A percentile compares a stretch with the other conserved stretches of the same genome.
phyloP scores from a whole-genome alignment of 2,113 vertebrate genomes.

The Corythornis cristatus region DNA sequence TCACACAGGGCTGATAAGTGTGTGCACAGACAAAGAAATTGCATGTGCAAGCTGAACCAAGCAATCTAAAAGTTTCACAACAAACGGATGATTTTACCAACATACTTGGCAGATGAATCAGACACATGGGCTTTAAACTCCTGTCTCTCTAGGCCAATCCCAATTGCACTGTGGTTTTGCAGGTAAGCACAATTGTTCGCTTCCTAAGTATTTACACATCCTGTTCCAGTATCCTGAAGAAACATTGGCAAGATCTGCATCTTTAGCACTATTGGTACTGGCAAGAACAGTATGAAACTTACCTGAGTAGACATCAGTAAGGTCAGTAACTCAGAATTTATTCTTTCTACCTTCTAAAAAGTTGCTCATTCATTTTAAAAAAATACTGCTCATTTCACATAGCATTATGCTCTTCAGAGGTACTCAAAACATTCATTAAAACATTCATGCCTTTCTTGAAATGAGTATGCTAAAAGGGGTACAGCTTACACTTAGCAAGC shows the following conservation, averaged over 20 bases:
- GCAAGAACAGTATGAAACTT: neutral
- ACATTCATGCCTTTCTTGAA: neutral
- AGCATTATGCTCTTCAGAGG: neutral
- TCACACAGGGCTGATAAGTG: neutral
- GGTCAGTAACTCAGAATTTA: neutral
- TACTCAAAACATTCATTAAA: neutral
- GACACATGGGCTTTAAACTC: neutral
- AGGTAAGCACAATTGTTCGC: conserved; percentile 3
- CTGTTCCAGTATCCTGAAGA: neutral
- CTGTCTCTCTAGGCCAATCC: neutral
- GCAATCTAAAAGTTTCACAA: neutral
- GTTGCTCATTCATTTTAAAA: neutral
- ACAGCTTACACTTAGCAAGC: neutral
- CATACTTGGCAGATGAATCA: neutral
- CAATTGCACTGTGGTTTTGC: neutral
- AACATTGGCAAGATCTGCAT: neutral
- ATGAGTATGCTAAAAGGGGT: neutral
- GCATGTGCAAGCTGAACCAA: neutral
- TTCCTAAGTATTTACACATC: neutral
- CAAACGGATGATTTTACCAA: neutral
- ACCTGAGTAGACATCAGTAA: neutral
- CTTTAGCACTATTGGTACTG: neutral
- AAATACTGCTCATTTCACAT: neutral
- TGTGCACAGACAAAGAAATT: neutral
- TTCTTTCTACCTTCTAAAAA: neutral